These are phyloP conservation scores for Mormyrus lacerda DNA, from an alignment of 2,113 vertebrate genomes.

Conservation along the genomic window DNA sequence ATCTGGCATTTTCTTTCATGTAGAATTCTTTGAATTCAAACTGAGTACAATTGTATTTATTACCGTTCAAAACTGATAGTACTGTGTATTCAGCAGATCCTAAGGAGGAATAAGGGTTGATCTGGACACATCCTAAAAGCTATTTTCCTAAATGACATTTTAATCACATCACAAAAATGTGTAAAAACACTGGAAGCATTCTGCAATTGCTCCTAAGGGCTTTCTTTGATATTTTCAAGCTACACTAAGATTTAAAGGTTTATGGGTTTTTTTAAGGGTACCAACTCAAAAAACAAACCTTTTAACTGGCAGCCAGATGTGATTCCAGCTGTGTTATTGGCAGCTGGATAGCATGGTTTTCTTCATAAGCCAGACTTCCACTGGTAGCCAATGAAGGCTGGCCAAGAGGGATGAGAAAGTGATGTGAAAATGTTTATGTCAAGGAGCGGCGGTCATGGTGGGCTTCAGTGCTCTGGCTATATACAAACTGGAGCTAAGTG, in stretches of 20 bases:
- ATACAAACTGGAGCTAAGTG: not conserved
- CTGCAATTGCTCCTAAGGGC: not conserved
- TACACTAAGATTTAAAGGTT: not conserved
- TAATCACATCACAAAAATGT: not conserved
- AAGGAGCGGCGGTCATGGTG: not conserved
- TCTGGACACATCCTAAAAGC: not conserved
- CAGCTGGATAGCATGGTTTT: not conserved
- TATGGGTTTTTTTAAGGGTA: not conserved
- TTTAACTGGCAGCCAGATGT: not conserved
- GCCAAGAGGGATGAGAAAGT: not conserved
- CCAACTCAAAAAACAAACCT: not conserved
- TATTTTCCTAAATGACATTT: not conserved
- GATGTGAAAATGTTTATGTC: not conserved
- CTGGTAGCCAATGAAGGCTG: not conserved
- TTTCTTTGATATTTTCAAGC: not conserved
- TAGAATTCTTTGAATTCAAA: conserved; percentile 35
- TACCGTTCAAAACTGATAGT: conserved; percentile 11
- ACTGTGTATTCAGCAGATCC: conserved; percentile 18
- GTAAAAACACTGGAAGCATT: not conserved
- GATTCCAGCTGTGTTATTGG: not conserved
- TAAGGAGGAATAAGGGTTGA: conserved; percentile 25
- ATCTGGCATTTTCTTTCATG: conserved; percentile 37
- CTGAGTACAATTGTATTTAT: conserved; percentile 46
- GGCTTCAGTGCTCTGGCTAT: not conserved
- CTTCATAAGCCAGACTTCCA: not conserved